These are phyloP conservation scores for Scyliorhinus canicula DNA, from an alignment of 2,797 vertebrate genomes.

Conservation along the genomic window DNA sequence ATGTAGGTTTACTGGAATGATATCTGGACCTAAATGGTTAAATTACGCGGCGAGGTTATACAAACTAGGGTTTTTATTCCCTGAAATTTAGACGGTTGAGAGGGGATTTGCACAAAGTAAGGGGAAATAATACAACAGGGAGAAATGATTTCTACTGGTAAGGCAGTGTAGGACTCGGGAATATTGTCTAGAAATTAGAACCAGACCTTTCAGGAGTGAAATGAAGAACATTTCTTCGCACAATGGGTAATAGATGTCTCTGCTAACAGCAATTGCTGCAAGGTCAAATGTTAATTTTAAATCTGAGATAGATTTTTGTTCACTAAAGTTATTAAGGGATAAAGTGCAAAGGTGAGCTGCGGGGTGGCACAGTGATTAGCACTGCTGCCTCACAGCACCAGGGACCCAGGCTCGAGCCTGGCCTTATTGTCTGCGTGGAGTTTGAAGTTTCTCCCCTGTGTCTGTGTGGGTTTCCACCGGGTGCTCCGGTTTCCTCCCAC, in stretches of 20 bases:
- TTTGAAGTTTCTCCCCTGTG: no score
- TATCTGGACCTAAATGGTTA: neutral
- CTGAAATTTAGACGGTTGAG: neutral
- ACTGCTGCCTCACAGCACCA: no score
- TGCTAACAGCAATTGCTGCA: no score
- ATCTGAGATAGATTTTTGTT: neutral
- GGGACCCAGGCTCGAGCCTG: no score
- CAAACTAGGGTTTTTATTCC: neutral
- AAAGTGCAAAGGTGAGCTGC: neutral
- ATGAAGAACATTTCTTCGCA: neutral
- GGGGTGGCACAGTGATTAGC: no score
- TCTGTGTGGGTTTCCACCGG: no score
- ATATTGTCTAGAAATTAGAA: neutral
- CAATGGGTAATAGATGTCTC: neutral
- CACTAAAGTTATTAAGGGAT: neutral
- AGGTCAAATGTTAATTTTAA: neutral
- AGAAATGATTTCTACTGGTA: neutral
- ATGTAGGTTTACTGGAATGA: neutral
- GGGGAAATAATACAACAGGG: neutral
- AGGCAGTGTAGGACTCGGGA: no score
- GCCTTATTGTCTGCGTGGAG: no score
- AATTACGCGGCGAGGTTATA: neutral
- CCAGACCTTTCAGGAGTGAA: neutral
- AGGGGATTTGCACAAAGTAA: neutral
- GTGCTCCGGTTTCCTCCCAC: no score